Evolutionary conservation across 2,797 vertebrate genomes (phyloP).

Genomic region (Chelonia mydas): DNA sequence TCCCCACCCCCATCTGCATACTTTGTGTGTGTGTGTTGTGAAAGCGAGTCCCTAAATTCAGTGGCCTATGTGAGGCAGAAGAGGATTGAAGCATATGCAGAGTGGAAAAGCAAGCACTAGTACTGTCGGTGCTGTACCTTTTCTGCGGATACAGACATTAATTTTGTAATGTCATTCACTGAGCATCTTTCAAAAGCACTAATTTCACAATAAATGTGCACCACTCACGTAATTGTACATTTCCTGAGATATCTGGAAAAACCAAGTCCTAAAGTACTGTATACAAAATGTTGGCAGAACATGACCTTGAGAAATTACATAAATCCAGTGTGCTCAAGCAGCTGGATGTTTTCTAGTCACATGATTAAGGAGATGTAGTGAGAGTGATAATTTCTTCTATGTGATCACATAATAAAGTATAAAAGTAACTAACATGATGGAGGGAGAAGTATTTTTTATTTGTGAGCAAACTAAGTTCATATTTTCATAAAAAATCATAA

Average conservation of each 20-base stretch:
- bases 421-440: constrained; percentile 13
- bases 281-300: neutral
- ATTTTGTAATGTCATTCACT: neutral
- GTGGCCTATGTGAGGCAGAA: neutral
- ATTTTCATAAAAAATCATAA: neutral
- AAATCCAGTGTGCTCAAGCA: neutral
- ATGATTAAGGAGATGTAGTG: constrained; percentile 13
- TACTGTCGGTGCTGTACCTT: neutral
- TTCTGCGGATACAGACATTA: neutral
- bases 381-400: neutral
- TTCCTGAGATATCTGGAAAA: neutral
- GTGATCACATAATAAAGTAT: neutral
- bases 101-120: neutral
- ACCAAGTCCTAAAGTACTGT: neutral
- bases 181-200: neutral
- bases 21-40: too few relatives aligned
- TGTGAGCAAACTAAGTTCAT: neutral
- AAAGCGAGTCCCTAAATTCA: neutral
- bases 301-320: neutral
- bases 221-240: neutral
- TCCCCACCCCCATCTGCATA: too few relatives aligned
- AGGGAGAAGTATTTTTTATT: neutral
- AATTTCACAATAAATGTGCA: neutral
- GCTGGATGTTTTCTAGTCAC: neutral
- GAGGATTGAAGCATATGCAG: neutral